A percentile compares a stretch with the other conserved stretches of the same genome.
These are phyloP conservation scores for Leptinotarsa defecta DNA, from an alignment of 1,140 invertebrate species.

Conservation along the genomic window DNA sequence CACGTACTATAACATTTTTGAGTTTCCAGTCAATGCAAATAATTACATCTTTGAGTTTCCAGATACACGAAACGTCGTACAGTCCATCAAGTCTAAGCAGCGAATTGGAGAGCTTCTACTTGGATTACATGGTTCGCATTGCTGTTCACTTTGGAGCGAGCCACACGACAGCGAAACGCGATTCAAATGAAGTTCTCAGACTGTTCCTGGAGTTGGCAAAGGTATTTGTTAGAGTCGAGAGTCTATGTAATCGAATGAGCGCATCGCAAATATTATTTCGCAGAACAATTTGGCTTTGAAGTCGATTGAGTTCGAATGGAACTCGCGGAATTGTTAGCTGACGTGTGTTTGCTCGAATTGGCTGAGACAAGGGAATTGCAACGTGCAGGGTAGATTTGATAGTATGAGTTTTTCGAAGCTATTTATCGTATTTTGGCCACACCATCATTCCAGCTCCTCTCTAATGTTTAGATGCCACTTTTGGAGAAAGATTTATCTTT, in stretches of 20 bases:
- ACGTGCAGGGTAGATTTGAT: no score
- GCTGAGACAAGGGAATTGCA: background rate
- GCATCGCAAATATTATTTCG: background rate
- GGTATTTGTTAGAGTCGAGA: constrained; percentile 60
- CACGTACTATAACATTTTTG: no score
- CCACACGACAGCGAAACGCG: constrained; percentile 65
- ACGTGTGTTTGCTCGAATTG: background rate
- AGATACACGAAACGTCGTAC: constrained; percentile 31
- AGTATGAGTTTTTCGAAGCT: no score
- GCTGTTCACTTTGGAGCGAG: constrained; percentile 84
- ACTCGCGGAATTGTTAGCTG: constrained; percentile 8
- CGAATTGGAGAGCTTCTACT: constrained; percentile 59
- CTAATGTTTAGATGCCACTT: no score
- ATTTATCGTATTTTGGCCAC: no score
- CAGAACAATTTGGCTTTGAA: background rate
- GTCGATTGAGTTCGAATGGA: background rate
- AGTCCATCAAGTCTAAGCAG: constrained; percentile 28
- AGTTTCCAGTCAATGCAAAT: background rate
- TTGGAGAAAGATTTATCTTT: no score
- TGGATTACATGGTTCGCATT: constrained; percentile 82
- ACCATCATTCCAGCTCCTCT: no score
- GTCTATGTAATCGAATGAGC: background rate
- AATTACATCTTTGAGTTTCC: constrained; percentile 5
- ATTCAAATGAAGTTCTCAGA: constrained; percentile 81
- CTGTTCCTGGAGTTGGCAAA: constrained; percentile 91